Evolutionary conservation across 2,888 invertebrate species (phyloP).

Genomic region (Meteorus cinctellus): DNA sequence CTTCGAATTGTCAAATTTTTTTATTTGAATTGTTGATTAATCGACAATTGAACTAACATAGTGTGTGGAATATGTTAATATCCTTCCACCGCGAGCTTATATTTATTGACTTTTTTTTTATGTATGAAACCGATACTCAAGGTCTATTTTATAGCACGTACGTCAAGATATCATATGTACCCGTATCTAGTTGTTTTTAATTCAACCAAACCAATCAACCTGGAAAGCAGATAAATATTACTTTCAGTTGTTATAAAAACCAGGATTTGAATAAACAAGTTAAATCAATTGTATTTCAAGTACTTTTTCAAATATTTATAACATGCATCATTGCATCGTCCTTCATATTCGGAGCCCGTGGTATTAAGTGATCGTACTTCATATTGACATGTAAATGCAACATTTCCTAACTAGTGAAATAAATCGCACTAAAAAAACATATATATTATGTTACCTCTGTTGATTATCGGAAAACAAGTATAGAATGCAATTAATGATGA

Average conservation of each 20-base stretch:
- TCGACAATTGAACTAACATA: conserved; percentile 31
- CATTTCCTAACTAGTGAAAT: neutral
- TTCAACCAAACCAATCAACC: neutral
- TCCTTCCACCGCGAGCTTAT: neutral
- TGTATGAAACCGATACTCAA: neutral
- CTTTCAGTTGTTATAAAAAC: neutral
- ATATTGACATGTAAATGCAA: neutral
- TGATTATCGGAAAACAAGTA: neutral
- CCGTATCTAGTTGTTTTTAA: neutral
- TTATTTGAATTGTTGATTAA: neutral
- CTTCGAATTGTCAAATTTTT: neutral
- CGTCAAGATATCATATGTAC: neutral
- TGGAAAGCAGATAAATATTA: neutral
- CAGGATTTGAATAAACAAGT: neutral
- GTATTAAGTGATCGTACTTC: neutral
- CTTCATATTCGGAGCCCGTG: neutral
- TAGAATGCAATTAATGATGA: neutral
- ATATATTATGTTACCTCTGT: neutral
- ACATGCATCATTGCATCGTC: neutral
- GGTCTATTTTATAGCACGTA: neutral
- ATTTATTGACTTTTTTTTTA: neutral
- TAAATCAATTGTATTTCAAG: neutral
- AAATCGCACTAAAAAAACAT: neutral
- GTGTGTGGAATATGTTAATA: neutral
- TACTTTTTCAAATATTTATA: neutral